Base-by-base conservation (phyloP, 2,113 vertebrate genomes). In the Calypte anna region DNA sequence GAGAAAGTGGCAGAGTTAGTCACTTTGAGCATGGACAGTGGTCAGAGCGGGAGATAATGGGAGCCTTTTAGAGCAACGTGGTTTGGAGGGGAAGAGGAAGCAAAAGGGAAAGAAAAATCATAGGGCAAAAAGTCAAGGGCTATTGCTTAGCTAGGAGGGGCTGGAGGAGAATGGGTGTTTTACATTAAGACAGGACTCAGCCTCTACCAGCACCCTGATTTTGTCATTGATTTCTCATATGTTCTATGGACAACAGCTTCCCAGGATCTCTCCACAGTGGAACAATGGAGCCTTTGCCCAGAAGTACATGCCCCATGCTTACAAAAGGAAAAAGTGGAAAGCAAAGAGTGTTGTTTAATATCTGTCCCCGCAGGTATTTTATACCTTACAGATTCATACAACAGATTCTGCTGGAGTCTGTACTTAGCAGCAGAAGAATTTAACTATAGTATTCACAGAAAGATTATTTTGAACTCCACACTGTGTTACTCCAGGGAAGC, bases 1-100 rank as follows among this genome's bases (percentile, higher is more conserved):
- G 73, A 78, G 89, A 79, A 88, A 31, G 82, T 46, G 83, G 50
- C 88, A 86, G 46, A 85, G 82, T 91, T 91, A 96, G 82, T 93
- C 18, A 18, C 72, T 87, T 50, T 57, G 79, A 58, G 59, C 57
- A 20, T 40, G 68, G 83, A 53, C 21, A 68, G 57, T 4, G 2
- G 27, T 20, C 15, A 3, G 51, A 88, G 74, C 67, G 76, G 77
- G 70, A 91, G 55, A 10, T 1, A 7, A 16, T 68, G 30, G 64
- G n/a, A 33, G 90, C 36, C 40, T 85, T 20, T 55, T 55, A 77
- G 69, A 74, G 36, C n/a, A 51, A 15, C 7, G 3, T 57, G 51
- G 10, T 68, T 82, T 73, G 44, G 66, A 91, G n/a, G 23, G 23
- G 20, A 80, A 68, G 59, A 85, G 31, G 23, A 62, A 54, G 51